These are phyloP conservation scores for Microdon myrmicae DNA, from an alignment of 2,888 invertebrate species.

Conservation along the genomic window DNA sequence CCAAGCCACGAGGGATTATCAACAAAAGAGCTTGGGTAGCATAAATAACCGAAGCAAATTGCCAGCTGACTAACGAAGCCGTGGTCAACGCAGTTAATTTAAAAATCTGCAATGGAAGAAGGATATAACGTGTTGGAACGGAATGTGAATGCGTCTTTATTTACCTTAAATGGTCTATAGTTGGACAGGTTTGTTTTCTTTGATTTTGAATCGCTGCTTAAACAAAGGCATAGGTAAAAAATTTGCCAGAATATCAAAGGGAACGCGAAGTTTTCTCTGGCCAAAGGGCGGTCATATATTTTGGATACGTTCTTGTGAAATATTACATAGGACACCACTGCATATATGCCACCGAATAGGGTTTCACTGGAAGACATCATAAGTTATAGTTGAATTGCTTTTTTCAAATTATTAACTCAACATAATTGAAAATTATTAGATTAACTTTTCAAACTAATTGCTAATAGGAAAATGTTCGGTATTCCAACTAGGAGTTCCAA, in stretches of 20 bases:
- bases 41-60: slow-evolving; percentile 86
- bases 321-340: slow-evolving; percentile 78
- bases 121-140: slow-evolving; percentile 1
- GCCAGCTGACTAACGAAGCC: slow-evolving; percentile 72
- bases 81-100: slow-evolving; percentile 62
- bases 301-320: slow-evolving; percentile 87
- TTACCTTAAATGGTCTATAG: slow-evolving; percentile 55
- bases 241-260: slow-evolving; percentile 82
- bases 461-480: neutral
- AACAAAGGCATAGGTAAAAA: slow-evolving; percentile 72
- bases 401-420: too few species aligned
- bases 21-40: slow-evolving; percentile 80
- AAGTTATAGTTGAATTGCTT: too few species aligned
- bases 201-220: slow-evolving; percentile 62
- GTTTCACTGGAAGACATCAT: slow-evolving; percentile 71
- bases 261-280: slow-evolving; percentile 87
- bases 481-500: neutral
- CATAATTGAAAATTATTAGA: too few species aligned
- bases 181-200: slow-evolving; percentile 50
- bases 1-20: slow-evolving; percentile 75
- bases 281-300: slow-evolving; percentile 87
- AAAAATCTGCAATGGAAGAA: slow-evolving; percentile 58
- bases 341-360: slow-evolving; percentile 77
- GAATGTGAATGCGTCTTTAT: too few species aligned
- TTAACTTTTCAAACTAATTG: too few species aligned